Evolutionary conservation across 2,113 vertebrate species (phyloP).

Genomic region (Ptilonorhynchus violaceus): DNA sequence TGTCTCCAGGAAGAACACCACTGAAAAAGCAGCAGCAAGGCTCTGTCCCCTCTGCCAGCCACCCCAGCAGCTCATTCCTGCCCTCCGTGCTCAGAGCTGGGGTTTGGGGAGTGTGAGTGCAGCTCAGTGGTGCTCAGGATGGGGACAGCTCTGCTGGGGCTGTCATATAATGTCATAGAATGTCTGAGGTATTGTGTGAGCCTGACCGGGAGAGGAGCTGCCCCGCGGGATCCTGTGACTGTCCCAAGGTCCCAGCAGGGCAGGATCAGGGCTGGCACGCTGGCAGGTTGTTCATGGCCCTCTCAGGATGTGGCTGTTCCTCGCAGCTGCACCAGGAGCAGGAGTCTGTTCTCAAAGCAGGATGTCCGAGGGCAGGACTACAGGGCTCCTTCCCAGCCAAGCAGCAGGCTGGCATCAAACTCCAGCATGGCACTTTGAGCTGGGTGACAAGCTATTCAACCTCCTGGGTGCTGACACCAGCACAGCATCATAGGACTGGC

Average conservation of each 20-base stretch:
- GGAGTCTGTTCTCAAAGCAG: background rate
- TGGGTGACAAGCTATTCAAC: background rate
- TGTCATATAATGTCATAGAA: too few species aligned
- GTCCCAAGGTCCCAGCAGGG: background rate
- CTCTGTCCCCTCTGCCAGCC: background rate
- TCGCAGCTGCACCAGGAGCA: background rate
- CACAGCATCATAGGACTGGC: fast-evolving
- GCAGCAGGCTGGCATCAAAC: background rate
- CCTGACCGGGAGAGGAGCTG: background rate
- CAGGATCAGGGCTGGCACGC: background rate
- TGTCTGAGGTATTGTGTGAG: background rate
- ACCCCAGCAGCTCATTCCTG: background rate
- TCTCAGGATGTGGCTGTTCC: background rate
- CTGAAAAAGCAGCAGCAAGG: background rate
- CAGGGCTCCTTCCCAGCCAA: fast-evolving
- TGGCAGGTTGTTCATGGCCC: background rate
- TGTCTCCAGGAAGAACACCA: background rate
- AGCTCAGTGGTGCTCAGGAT: background rate
- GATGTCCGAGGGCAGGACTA: too few species aligned
- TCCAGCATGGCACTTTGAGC: background rate
- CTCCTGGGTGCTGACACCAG: background rate
- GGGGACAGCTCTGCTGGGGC: background rate
- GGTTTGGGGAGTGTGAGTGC: background rate
- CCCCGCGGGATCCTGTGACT: fast-evolving
- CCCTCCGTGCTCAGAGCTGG: background rate